Conservation (phyloP, 2,113 vertebrate genomes). For the Tyto alba region DNA sequence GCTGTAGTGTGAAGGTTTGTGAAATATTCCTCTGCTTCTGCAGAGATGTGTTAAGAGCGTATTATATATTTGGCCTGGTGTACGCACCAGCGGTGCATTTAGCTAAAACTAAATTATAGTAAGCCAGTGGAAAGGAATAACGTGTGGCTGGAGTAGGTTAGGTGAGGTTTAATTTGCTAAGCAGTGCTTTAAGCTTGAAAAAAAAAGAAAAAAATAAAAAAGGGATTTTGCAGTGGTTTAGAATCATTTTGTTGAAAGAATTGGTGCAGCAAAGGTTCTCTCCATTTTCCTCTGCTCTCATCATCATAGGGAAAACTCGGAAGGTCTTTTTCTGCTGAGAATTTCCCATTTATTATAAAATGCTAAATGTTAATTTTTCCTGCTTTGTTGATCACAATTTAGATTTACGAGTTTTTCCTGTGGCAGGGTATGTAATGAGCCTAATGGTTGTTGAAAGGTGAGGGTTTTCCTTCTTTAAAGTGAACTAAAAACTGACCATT, state of each 20-base stretch:
- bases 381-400: not conserved
- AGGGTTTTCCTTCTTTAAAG: not conserved
- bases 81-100: not conserved
- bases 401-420: not conserved
- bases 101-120: not conserved
- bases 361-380: not conserved
- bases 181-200: not conserved
- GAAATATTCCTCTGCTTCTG: not conserved
- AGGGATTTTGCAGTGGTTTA: not conserved
- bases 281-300: not conserved
- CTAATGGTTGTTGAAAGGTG: not conserved
- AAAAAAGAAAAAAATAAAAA: not conserved
- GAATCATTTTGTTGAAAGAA: not conserved
- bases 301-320: not conserved
- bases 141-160: not conserved
- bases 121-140: not conserved
- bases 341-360: not conserved
- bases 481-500: not conserved
- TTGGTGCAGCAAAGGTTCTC: not conserved
- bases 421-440: not conserved
- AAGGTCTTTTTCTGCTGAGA: not conserved
- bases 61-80: not conserved
- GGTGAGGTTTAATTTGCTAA: not conserved
- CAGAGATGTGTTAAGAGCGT: not conserved
- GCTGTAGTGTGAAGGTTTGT: not conserved